Percentiles rank a stretch among this genome's conserved stretches.
Evolutionary conservation across 2,888 invertebrate species (phyloP).

Genomic region (Biston betularia): DNA sequence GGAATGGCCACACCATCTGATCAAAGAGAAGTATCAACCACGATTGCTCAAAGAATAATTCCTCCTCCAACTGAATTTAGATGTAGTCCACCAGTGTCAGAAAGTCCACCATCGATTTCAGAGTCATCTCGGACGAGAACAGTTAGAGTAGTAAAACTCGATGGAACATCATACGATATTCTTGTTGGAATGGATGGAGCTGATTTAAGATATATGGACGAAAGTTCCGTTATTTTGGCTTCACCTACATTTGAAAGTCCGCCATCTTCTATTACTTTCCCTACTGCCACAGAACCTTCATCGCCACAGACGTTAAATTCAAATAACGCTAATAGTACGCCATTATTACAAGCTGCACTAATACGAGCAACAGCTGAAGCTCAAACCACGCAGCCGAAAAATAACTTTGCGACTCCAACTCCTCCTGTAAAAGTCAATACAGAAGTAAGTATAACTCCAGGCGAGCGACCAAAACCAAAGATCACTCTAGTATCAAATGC

Average conservation of each 20-base stretch:
- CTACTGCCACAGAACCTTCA: slow-evolving; percentile 87
- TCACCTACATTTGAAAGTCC: slow-evolving; percentile 93
- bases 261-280: slow-evolving; percentile 88
- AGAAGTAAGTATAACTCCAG: slow-evolving; percentile 88
- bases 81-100: slow-evolving; percentile 88
- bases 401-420: slow-evolving; percentile 68
- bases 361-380: slow-evolving; percentile 89
- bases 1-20: slow-evolving; percentile 78
- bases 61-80: slow-evolving; percentile 91
- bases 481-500: slow-evolving; percentile 87
- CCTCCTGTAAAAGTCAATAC: slow-evolving; percentile 88
- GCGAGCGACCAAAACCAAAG: slow-evolving; percentile 86
- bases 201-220: slow-evolving; percentile 96
- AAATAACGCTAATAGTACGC: slow-evolving; percentile 86
- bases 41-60: slow-evolving; percentile 89
- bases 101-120: slow-evolving; percentile 87
- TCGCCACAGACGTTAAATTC: slow-evolving; percentile 85
- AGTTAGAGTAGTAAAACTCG: slow-evolving; percentile 84
- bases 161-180: slow-evolving; percentile 90
- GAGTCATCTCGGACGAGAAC: slow-evolving; percentile 85
- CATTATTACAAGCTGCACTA: slow-evolving; percentile 90
- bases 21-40: slow-evolving; percentile 76
- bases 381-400: slow-evolving; percentile 76
- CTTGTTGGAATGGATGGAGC: slow-evolving; percentile 93
- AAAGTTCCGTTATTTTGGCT: slow-evolving; percentile 93